Evolutionary conservation across 2,113 vertebrate genomes (phyloP).

Genomic region (Grus americana): DNA sequence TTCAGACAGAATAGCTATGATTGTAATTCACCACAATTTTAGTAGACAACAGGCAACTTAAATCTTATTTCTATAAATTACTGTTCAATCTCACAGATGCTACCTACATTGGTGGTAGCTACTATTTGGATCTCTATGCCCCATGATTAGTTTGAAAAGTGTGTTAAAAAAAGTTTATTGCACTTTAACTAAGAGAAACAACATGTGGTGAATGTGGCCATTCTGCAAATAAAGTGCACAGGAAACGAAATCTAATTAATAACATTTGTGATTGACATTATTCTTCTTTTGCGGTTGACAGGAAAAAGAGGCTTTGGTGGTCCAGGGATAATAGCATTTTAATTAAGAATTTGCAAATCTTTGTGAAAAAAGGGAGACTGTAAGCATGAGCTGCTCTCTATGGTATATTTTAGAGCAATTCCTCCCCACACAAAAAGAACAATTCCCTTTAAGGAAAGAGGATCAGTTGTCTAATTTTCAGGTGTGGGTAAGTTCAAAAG

Average conservation of each 20-base stretch:
- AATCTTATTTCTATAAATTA: background rate
- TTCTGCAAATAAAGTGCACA: background rate
- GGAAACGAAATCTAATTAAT: background rate
- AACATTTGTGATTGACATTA: background rate
- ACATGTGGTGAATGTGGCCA: background rate
- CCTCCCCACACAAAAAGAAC: background rate
- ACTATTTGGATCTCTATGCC: background rate
- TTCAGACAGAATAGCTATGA: background rate
- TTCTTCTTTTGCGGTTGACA: background rate
- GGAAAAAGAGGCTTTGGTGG: background rate
- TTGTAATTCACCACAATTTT: background rate
- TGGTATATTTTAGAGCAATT: background rate
- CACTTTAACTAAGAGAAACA: background rate
- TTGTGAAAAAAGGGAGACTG: background rate
- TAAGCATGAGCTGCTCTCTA: background rate
- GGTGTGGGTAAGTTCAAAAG: background rate
- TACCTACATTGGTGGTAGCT: background rate
- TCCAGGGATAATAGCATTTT: background rate
- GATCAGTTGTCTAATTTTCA: conserved; percentile 28
- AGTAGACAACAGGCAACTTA: background rate
- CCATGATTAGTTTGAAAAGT: background rate
- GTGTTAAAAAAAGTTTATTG: background rate
- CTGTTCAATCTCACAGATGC: background rate
- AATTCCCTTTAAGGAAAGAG: background rate
- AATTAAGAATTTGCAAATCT: background rate